phyloP scores from a whole-genome alignment of 2,888 invertebrate species.

The Anaspis maculata region DNA sequence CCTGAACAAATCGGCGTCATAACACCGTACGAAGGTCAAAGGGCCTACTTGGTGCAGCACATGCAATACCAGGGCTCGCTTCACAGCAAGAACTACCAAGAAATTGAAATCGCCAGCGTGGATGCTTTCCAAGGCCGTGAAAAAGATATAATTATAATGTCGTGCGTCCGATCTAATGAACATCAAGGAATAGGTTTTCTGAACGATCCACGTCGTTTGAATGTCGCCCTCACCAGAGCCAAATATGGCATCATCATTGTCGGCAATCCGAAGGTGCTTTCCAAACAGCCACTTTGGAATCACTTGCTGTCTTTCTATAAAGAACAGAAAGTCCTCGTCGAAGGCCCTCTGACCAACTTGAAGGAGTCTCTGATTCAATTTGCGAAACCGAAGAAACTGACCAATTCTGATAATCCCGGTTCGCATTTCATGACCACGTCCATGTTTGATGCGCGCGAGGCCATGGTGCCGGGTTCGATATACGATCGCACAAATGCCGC shows the following conservation, averaged over 20 bases:
- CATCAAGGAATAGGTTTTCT: conserved; percentile 97
- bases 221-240: conserved; percentile 95
- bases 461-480: conserved; percentile 86
- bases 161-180: conserved; percentile 97
- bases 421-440: conserved; percentile 96
- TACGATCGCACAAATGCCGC: conserved; percentile 65
- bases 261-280: conserved; percentile 97
- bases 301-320: conserved; percentile 95
- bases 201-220: conserved; percentile 93
- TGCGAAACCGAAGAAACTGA: conserved; percentile 92
- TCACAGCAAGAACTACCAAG: conserved; percentile 93
- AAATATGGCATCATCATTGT: conserved; percentile 97
- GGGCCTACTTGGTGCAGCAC: conserved; percentile 94
- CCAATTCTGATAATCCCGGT: conserved; percentile 90
- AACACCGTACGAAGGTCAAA: conserved; percentile 97
- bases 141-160: conserved; percentile 98
- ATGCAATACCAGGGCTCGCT: conserved; percentile 98
- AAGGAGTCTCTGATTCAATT: conserved; percentile 96
- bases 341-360: conserved; percentile 94
- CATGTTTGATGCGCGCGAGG: conserved; percentile 95
- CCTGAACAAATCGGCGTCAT: conserved; percentile 99
- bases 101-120: conserved; percentile 98
- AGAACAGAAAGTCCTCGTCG: conserved; percentile 92
- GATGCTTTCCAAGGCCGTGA: conserved; percentile 99
- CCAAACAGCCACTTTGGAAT: conserved; percentile 98